Base-by-base conservation (phyloP, 2,797 vertebrate species). In the Enteromius argenteus region DNA sequence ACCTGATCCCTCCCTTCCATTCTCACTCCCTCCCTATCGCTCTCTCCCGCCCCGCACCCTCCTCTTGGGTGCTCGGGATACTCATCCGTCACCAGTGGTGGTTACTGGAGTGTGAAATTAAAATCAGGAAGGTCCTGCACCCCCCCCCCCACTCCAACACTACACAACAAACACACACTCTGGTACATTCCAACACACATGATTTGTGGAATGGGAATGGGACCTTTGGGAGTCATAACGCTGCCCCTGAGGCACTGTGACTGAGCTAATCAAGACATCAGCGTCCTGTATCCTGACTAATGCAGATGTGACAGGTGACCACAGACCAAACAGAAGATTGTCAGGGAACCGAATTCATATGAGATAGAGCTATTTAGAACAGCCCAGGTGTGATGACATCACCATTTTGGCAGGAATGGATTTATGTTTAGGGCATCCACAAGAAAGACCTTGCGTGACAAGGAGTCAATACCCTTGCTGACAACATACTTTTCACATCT, bases 51-150 rank as follows among this genome's bases (percentile, higher is more conserved):
- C n/a, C 46, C 85, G 30, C 60, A 80, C 87, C 89, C 86, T 88
- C 90, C 82, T 85, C 84, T 78, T 87, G 15, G 83, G 87, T 86
- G 80, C 92, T 92, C 94, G 93, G 92, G 90, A 92, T 94, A 93
- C 86, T 95, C 95, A 96, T 97, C 95, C 72, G 92, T 97, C 96
- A 96, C 94, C 92, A 94, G 90, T 86, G 88, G 92, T 78, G 93
- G 92, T 92, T 91, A 92, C 92, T 95, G 92, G 93, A 92, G 93
- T 93, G 94, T 96, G 96, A 97, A 97, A 97, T 97, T 96, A 96
- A 96, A 96, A 96, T 96, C 93, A 91, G 89, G 72, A 84, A 80
- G 84, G 83, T 87, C 76, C 67, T 81, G 53, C 42, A 72, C 14
- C 75, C 84, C 58, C 53, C n/a, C n/a, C 83, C 80, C 79, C 64